Percentiles rank a stretch among this genome's conserved stretches.
Conservation (phyloP, 2,797 vertebrate genomes). For the Chelon auratus region DNA sequence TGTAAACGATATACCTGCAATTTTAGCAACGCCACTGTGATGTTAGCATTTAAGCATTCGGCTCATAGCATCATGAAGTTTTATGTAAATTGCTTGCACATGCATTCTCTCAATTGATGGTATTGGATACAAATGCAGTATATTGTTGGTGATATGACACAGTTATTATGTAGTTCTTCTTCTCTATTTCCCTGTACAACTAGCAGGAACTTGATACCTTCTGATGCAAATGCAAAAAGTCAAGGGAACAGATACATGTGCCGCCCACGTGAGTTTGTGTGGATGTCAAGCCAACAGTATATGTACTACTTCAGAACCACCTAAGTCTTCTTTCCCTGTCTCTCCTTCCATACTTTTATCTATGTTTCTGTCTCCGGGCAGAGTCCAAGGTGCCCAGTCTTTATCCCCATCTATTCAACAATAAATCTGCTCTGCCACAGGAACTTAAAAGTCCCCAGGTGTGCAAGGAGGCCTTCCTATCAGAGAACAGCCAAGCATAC, state of each 20-base stretch:
- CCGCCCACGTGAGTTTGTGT: background rate
- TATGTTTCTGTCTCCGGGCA: slow-evolving; percentile 37
- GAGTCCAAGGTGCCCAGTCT: slow-evolving; percentile 56
- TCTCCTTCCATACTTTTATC: slow-evolving; percentile 31
- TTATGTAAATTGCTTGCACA: background rate
- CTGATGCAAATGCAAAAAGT: slow-evolving; percentile 1
- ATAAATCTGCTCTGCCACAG: slow-evolving; percentile 73
- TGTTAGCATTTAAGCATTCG: background rate
- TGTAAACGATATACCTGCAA: background rate
- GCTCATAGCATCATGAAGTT: background rate
- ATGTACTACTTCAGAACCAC: slow-evolving; percentile 11
- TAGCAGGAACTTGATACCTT: background rate
- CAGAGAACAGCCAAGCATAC: slow-evolving; percentile 75
- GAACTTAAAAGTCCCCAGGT: slow-evolving; percentile 77
- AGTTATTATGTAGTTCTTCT: background rate
- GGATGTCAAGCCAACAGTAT: background rate
- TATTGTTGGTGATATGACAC: background rate
- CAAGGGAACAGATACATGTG: background rate
- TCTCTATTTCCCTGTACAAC: slow-evolving; percentile 1
- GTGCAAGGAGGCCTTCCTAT: slow-evolving; percentile 64
- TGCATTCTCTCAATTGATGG: background rate
- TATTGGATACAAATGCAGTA: background rate
- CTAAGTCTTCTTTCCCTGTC: slow-evolving; percentile 17
- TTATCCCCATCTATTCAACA: slow-evolving; percentile 68
- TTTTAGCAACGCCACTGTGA: background rate